Conservation (phyloP, 2,113 vertebrate genomes). For the Nesoenas mayeri region DNA sequence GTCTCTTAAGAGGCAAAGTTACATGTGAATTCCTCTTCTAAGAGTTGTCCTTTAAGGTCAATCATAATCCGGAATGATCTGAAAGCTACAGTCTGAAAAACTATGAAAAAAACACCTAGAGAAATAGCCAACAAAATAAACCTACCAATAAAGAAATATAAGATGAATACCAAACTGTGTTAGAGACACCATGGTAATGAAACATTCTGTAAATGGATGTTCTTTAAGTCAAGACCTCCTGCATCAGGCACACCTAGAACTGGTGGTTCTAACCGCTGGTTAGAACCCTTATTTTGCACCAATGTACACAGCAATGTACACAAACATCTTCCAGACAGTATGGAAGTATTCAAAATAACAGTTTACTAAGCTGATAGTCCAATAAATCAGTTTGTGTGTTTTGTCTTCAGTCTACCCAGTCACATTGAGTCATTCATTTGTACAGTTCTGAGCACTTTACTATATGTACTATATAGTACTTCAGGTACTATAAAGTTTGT, state of each 20-base stretch:
- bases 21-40: not conserved
- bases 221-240: not conserved
- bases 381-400: not conserved
- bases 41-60: not conserved
- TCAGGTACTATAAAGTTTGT: not conserved
- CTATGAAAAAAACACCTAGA: accelerated
- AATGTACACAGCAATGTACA: not conserved
- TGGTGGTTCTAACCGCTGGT: not conserved
- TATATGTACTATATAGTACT: not conserved
- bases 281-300: not conserved
- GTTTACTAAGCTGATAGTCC: not conserved
- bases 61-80: not conserved
- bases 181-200: not conserved
- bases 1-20: not conserved
- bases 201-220: not conserved
- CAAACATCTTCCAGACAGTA: not conserved
- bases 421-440: not conserved
- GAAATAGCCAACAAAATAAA: not conserved
- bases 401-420: not conserved
- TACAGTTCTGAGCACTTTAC: not conserved
- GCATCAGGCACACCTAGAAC: not conserved
- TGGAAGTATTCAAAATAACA: not conserved
- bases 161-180: not conserved
- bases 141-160: not conserved
- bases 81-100: not conserved